Base-by-base conservation (phyloP, 2,888 invertebrate species). In the Antitype chi region DNA sequence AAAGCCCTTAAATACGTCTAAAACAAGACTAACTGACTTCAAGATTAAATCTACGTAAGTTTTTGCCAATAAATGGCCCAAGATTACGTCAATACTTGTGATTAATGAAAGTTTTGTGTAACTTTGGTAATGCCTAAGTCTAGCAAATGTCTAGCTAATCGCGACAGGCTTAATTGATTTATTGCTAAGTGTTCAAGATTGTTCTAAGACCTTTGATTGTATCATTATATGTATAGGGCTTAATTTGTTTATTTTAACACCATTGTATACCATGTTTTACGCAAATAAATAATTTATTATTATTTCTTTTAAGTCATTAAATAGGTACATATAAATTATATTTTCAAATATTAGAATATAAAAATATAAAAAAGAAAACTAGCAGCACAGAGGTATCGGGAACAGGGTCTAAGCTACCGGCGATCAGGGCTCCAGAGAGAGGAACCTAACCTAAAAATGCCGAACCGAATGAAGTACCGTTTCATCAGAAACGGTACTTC, bases 41-140 rank as follows among this genome's bases (percentile, higher is more conserved):
- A 60, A 59, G 57, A 68, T 59, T 20, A 20, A 38, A 57, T 67
- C n/a, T n/a, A 28, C 43, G 43, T 47, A 47, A 47, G 43, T 43
- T 9, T 59, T 57, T 17, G 28, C 15, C 28, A 43, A 68, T 52
- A 67, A 76, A 76, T 20, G 52, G 25, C 53, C 47, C 20, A 62
- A 38, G 38, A 55, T 77, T 62, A 62, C 25, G 60, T 79, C 60
- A 55, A 69, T 25, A 15, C 17, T 53, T 32, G 78, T 78, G 59
- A 78, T 71, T 79, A 55, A 71, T 62, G 38, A 49, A 79, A 62
- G 38, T 77, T 70, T 53, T 38, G 47, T n/a, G 23, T n/a, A 62
- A 62, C 20, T 71, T 77, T 49, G 23, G 7, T 20, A 11, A 38
- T 20, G 43, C 7, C 20, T 55, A 28, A n/a, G n/a, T 73, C 32